Base-by-base conservation (phyloP, 1,140 invertebrate species). In the Sweltsa coloradensis region DNA sequence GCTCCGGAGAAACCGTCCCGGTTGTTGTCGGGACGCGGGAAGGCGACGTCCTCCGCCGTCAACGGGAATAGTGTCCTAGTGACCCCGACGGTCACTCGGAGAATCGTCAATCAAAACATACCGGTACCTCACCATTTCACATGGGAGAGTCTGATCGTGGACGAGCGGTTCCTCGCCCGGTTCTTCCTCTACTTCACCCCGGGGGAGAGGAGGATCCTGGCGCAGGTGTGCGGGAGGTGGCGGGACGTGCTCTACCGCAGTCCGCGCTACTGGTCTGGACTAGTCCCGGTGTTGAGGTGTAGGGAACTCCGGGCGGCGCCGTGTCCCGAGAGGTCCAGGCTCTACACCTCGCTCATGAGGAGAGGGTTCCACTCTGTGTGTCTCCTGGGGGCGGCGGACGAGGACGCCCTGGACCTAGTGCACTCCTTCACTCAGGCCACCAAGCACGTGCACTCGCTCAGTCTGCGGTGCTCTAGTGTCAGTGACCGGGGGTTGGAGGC, bases 151-250 rank as follows among this genome's bases (percentile, higher is more conserved):
- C 68, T 93, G 49, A 73, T 89, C 56, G 67, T 78, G 51, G 87
- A 94, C 58, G 88, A 91, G 50, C 70, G 79, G 49, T 94, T 94
- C 64, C 74, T 94, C 7, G 72, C 72, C 19, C 72, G 74, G 50
- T 89, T 94, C 67, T 93, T 94, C 67, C 69, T 79, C 13, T 92
- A 90, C 60, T 92, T 94, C 61, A 79, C 74, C 34, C 69, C 85
- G 0, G 74, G 71, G 34, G 90, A 95, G 53, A 71, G 88, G 49
- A 74, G 82, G 34, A 66, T 75, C 5, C 68, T 94, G 51, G 83
- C 88, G 14, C 83, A 88, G 70, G 80, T 83, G 26, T 92, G 89
- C 65, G 72, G 76, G 49, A 74, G 77, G 60, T 94, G 90, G 90
- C 74, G 87, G 47, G 85, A 90, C 56, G 71, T 90, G 41, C 66